phyloP scores from a whole-genome alignment of 2,888 invertebrate genomes.

The Gymnoscelis rufifasciata region DNA sequence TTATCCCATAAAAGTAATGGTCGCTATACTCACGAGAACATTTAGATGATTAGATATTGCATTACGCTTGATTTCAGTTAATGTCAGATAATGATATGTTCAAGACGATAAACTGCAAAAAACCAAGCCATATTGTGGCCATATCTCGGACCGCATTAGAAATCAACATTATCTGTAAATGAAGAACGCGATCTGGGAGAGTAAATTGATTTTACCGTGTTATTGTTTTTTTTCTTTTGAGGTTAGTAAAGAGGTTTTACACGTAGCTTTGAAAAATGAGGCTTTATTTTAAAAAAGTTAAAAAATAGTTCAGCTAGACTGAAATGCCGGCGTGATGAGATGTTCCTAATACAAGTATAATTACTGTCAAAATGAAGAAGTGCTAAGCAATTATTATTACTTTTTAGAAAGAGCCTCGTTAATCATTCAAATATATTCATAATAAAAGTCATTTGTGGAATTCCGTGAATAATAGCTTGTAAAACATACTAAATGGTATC shows the following conservation, averaged over 20 bases:
- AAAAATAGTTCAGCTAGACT: no score
- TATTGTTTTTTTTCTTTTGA: background rate
- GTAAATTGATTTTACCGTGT: constrained; percentile 11
- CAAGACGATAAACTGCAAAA: constrained; percentile 33
- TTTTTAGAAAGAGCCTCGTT: no score
- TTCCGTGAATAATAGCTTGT: no score
- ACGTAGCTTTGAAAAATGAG: no score
- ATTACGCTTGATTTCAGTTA: constrained; percentile 31
- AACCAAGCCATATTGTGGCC: constrained; percentile 17
- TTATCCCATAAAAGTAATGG: constrained; percentile 11
- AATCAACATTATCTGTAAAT: constrained; percentile 7
- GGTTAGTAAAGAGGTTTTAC: background rate
- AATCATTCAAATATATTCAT: no score
- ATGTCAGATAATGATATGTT: constrained; percentile 39
- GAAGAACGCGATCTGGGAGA: constrained; percentile 1
- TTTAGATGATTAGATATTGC: constrained; percentile 29
- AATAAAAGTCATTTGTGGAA: no score
- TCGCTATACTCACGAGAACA: constrained; percentile 2
- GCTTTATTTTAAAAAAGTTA: no score
- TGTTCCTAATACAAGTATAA: no score
- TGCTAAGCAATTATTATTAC: no score
- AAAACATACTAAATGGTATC: no score
- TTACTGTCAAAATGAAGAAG: no score
- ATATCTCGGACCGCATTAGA: constrained; percentile 3
- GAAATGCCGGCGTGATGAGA: no score